Base-by-base conservation (phyloP, 2,113 vertebrate genomes). In the Channa maculata region DNA sequence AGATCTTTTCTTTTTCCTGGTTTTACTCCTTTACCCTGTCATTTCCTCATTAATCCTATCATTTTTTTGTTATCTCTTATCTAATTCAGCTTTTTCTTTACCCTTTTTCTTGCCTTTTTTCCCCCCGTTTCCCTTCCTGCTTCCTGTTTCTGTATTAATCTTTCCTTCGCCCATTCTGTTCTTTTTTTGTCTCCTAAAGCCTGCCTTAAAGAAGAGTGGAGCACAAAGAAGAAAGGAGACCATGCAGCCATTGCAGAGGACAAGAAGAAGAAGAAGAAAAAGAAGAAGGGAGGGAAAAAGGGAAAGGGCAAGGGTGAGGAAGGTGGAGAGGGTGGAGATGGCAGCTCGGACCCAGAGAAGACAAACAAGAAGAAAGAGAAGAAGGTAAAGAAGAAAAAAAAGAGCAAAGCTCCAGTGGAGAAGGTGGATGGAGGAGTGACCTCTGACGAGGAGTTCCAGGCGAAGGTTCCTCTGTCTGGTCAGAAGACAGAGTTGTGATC, bases 171-270 rank as follows among this genome's bases (percentile, higher is more conserved):
- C 24, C 15, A 5, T 43, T 12, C 3, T 24, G 5, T 50, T 6
- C 10, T 34, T 1, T 12, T 24, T 2, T 9, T 52, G 13, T 12
- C 6, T 71, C 8, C 39, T 38, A 57, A 82, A 91, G 86, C 55
- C 54, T 90, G 84, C 45, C 83, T 95, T 77, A 54, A 58, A 0
- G 94, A 95, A 71, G 9, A 58, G 0, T 98, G 96, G 96, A 58
- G 44, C 0, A 2, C 12, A 2, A 93, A 88, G 85, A 98, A 93
- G 92, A 99, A 96, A 79, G 96, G 96, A 1, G 97, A 98, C 75
- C 71, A 73, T 5, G 96, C 94, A 0, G 88, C 94, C 33, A 89
- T 94, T 4, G 75, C 90, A 0, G 92, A 94, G 66, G 96, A 96
- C 82, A 91, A 86, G 74, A 92, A 89, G 76, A 89, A 93, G 75